A percentile compares a stretch with the other conserved stretches of the same genome.
phyloP scores from a whole-genome alignment of 1,140 invertebrate species.

The Saxidomus purpurata region DNA sequence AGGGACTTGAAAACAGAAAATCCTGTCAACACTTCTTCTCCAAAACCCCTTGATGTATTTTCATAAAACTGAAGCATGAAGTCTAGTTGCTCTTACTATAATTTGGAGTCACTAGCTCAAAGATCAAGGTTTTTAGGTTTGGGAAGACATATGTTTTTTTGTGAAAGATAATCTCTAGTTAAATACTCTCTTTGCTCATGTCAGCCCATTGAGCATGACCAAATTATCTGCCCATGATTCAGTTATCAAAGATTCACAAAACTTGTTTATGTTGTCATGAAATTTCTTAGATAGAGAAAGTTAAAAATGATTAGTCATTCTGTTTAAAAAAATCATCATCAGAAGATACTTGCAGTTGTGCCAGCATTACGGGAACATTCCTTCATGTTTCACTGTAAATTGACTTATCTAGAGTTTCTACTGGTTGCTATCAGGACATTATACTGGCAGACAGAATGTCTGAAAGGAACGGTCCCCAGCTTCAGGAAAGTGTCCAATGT shows the following conservation, averaged over 20 bases:
- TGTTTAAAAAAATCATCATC: background rate
- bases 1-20: too few relatives aligned
- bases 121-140: too few relatives aligned
- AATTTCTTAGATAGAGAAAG: background rate
- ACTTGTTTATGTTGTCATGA: background rate
- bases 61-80: too few relatives aligned
- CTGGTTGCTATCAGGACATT: constrained; percentile 20
- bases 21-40: too few relatives aligned
- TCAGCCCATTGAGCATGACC: background rate
- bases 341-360: background rate
- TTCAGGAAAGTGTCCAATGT: background rate
- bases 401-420: background rate
- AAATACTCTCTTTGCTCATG: too few relatives aligned
- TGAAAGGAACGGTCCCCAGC: background rate
- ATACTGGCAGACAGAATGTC: background rate
- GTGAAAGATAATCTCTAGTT: too few relatives aligned
- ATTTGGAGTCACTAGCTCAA: too few relatives aligned
- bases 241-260: background rate
- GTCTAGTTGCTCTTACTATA: too few relatives aligned
- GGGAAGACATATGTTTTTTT: too few relatives aligned
- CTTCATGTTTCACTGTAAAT: constrained; percentile 15
- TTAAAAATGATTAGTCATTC: background rate
- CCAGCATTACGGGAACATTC: background rate
- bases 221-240: background rate
- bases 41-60: too few relatives aligned